Evolutionary conservation across 2,113 vertebrate species (phyloP).

Genomic region (Chaetorhynchus papuensis): DNA sequence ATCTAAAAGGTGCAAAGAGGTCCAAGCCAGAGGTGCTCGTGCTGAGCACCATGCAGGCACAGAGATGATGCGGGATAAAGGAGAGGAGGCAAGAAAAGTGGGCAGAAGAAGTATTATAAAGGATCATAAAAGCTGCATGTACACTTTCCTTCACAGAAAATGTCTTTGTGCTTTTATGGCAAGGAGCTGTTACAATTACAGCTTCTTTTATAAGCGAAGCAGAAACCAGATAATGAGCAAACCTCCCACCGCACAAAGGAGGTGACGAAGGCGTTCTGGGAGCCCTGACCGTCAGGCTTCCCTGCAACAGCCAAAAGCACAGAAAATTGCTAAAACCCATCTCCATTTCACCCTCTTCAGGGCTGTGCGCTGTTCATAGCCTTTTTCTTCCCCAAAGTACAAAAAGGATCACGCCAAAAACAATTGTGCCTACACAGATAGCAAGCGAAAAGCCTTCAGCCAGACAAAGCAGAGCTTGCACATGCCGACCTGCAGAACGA

Average conservation of each 20-base stretch:
- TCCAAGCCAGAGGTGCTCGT: background rate
- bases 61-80: background rate
- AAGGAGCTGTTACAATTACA: conserved; percentile 37
- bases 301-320: background rate
- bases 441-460: background rate
- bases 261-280: background rate
- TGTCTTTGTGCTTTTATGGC: conserved; percentile 40
- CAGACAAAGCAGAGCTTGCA: background rate
- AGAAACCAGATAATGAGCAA: conserved; percentile 50
- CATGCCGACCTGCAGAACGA: background rate
- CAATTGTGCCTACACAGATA: background rate
- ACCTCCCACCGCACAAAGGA: conserved; percentile 34
- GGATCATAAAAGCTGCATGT: background rate
- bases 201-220: conserved; percentile 18
- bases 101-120: background rate
- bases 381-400: background rate
- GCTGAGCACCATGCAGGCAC: background rate
- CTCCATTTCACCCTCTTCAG: conserved; percentile 30
- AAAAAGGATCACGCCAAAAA: conserved; percentile 11
- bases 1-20: background rate
- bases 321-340: conserved; percentile 28
- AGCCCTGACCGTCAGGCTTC: conserved; percentile 30
- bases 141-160: conserved; percentile 22
- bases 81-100: background rate
- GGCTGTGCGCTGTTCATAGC: background rate